phyloP scores from a whole-genome alignment of 1,140 invertebrate species.

The Drosophila pseudoananassae region DNA sequence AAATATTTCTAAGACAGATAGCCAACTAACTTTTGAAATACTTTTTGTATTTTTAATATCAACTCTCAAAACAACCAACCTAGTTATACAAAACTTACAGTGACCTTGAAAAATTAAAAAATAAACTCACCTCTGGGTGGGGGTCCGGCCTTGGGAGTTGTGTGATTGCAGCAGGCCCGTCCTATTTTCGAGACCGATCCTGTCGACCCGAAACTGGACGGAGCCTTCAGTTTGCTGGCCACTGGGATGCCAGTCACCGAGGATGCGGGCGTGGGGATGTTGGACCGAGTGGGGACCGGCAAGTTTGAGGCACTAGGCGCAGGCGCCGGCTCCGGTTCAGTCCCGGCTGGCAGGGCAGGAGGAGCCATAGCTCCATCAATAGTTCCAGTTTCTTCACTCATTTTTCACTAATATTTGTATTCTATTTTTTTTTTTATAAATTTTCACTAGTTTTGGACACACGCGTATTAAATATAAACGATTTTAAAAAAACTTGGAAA shows the following conservation, averaged over 20 bases:
- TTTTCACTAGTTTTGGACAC: conserved; percentile 59
- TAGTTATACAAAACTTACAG: too few species aligned
- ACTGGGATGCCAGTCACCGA: conserved; percentile 63
- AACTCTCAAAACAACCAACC: too few species aligned
- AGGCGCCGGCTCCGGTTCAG: conserved; percentile 18
- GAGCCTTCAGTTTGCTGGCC: conserved; percentile 57
- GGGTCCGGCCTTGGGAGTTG: conserved; percentile 71
- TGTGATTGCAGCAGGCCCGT: conserved; percentile 68
- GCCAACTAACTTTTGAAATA: too few species aligned
- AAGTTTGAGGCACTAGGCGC: conserved; percentile 28
- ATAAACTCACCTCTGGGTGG: conserved; percentile 73
- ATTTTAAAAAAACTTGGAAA: conserved; percentile 39
- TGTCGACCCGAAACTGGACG: conserved; percentile 60
- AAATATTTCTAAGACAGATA: too few species aligned
- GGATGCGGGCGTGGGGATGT: conserved; percentile 63
- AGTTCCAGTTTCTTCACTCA: conserved; percentile 31
- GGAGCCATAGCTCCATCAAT: conserved; percentile 9
- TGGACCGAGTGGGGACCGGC: conserved; percentile 40
- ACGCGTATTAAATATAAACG: conserved; percentile 57
- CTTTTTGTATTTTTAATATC: too few species aligned
- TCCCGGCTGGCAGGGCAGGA: conserved; percentile 7
- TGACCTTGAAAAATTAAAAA: neutral
- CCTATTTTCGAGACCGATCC: conserved; percentile 74
- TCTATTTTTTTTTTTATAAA: conserved; percentile 3
- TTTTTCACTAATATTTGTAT: conserved; percentile 20